These are phyloP conservation scores for Calyptommatus sinebrachiatus DNA, from an alignment of 2,113 vertebrate genomes.

Conservation along the genomic window DNA sequence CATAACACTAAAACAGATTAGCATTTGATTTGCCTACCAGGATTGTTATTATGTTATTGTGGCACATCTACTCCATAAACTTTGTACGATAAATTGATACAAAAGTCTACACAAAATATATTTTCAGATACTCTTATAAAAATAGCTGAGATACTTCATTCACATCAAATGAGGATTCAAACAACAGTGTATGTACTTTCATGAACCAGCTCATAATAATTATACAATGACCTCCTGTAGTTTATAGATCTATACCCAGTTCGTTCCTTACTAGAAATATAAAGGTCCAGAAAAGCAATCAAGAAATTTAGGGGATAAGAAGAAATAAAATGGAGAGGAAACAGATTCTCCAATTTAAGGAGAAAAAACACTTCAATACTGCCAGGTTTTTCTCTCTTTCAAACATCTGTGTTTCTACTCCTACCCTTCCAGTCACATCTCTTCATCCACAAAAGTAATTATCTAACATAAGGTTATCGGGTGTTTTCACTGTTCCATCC, in stretches of 20 bases:
- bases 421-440: not conserved
- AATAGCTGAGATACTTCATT: too few species aligned
- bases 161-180: not conserved
- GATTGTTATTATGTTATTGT: not conserved
- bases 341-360: too few species aligned
- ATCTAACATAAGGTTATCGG: not conserved
- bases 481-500: not conserved
- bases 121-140: not conserved
- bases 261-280: not conserved
- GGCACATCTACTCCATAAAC: too few species aligned
- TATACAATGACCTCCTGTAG: not conserved
- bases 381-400: too few species aligned
- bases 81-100: not conserved
- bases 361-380: too few species aligned
- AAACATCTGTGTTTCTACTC: too few species aligned
- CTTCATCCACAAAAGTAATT: too few species aligned
- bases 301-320: too few species aligned
- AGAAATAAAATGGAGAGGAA: too few species aligned
- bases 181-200: not conserved
- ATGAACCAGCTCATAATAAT: too few species aligned
- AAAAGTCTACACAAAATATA: not conserved
- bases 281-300: too few species aligned
- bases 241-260: not conserved
- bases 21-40: not conserved
- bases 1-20: not conserved